These are phyloP conservation scores for Drosophila yakuba DNA, from an alignment of 1,140 invertebrate species.

Conservation along the genomic window DNA sequence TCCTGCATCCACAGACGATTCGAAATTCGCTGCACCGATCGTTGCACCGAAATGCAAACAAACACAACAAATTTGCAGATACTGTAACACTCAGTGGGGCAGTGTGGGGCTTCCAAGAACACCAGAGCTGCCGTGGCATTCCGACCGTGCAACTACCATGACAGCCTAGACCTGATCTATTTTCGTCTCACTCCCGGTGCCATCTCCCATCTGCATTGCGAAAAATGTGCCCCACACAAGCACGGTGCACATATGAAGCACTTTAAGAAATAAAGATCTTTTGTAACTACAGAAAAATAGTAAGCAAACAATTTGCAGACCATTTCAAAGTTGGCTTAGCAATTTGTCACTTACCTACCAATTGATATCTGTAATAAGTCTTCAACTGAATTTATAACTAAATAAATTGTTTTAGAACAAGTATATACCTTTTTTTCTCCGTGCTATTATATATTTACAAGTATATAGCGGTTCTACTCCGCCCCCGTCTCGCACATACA, in stretches of 20 bases:
- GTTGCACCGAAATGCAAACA: constrained; percentile 52
- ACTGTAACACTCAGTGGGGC: neutral
- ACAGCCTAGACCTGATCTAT: constrained; percentile 83
- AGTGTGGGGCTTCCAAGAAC: constrained; percentile 53
- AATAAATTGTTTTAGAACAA: too few species aligned
- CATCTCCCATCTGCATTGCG: constrained; percentile 43
- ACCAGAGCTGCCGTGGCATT: constrained; percentile 58
- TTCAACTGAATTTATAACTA: too few species aligned
- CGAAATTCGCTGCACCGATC: constrained; percentile 13
- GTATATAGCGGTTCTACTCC: neutral
- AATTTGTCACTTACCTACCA: too few species aligned
- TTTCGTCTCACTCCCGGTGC: constrained; percentile 58
- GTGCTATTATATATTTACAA: constrained; percentile 16
- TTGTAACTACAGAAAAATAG: too few species aligned
- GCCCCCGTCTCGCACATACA: constrained; percentile 14
- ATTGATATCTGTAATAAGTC: too few species aligned
- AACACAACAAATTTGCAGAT: constrained; percentile 47
- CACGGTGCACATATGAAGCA: constrained; percentile 12
- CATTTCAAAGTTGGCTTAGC: too few species aligned
- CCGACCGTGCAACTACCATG: constrained; percentile 77
- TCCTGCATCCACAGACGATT: constrained; percentile 56
- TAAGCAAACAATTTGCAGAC: too few species aligned
- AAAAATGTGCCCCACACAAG: constrained; percentile 56
- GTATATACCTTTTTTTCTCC: neutral
- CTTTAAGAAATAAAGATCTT: constrained; percentile 1